phyloP scores from a whole-genome alignment of 2,797 vertebrate species.

The Crypturellus tataupa region DNA sequence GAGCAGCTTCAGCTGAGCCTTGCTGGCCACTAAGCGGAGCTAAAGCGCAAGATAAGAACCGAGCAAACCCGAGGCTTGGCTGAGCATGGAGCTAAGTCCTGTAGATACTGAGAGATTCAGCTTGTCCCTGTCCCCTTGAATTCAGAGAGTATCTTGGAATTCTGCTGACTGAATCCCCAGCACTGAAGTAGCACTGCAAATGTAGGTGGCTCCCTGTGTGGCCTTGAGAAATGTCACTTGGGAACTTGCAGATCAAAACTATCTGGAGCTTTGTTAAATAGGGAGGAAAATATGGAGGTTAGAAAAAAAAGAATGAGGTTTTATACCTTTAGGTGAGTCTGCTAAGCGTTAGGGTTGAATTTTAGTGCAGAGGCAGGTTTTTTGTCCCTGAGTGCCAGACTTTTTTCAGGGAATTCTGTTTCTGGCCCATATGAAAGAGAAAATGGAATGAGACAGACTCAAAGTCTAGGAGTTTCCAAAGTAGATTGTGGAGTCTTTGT shows the following conservation, averaged over 20 bases:
- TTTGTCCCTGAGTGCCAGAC: background rate
- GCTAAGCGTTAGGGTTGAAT: accelerated
- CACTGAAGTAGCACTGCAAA: background rate
- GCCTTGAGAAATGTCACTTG: background rate
- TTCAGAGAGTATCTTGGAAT: background rate
- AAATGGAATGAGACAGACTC: background rate
- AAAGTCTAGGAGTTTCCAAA: background rate
- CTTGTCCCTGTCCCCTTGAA: background rate
- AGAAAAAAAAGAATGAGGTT: background rate
- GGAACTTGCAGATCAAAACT: background rate
- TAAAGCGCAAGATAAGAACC: background rate
- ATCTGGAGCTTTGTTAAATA: background rate
- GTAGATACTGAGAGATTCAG: accelerated
- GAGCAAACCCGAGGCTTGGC: accelerated
- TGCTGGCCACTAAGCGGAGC: constrained; percentile 38
- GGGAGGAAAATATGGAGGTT: background rate
- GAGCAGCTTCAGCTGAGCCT: background rate
- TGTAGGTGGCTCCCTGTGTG: background rate
- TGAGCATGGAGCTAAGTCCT: background rate
- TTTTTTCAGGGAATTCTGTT: background rate
- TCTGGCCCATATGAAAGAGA: background rate
- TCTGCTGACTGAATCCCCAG: background rate
- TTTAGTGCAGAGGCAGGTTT: background rate
- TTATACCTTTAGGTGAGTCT: background rate
- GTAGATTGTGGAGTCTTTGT: background rate